Percentiles rank a stretch among this genome's conserved stretches.
Conservation (phyloP, 2,797 vertebrate species). For the Micromesistius poutassou region DNA sequence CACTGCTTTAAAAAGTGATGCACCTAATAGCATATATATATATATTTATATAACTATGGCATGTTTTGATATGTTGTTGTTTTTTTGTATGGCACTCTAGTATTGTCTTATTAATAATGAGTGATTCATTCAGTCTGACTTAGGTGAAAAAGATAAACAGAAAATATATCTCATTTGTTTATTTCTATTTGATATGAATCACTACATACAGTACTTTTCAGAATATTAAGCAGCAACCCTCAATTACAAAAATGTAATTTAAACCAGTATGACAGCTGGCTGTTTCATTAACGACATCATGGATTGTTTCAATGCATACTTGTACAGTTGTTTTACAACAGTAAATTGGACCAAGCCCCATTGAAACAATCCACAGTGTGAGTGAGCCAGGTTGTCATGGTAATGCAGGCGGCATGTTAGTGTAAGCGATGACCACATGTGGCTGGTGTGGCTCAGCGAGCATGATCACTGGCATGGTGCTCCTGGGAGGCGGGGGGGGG, state of each 20-base stretch:
- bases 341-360: neutral
- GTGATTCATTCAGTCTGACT: constrained; percentile 1
- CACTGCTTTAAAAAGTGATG: neutral
- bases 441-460: constrained; percentile 31
- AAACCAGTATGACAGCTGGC: neutral
- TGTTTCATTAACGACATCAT: neutral
- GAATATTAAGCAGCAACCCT: neutral
- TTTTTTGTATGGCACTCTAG: neutral
- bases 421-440: constrained; percentile 14
- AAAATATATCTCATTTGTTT: neutral
- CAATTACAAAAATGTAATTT: neutral
- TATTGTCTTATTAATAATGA: neutral
- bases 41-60: neutral
- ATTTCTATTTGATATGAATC: neutral
- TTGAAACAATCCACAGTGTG: constrained; percentile 11
- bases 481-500: constrained; percentile 12
- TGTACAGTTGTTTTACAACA: neutral
- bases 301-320: neutral
- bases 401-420: constrained; percentile 44
- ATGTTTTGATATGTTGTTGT: constrained; percentile 1
- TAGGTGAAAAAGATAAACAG: constrained; percentile 4
- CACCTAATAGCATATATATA: neutral
- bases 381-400: constrained; percentile 5
- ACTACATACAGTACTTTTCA: neutral
- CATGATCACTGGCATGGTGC: constrained; percentile 64